Base-by-base conservation (phyloP, 2,797 vertebrate species). In the Coregonus suidteri region DNA sequence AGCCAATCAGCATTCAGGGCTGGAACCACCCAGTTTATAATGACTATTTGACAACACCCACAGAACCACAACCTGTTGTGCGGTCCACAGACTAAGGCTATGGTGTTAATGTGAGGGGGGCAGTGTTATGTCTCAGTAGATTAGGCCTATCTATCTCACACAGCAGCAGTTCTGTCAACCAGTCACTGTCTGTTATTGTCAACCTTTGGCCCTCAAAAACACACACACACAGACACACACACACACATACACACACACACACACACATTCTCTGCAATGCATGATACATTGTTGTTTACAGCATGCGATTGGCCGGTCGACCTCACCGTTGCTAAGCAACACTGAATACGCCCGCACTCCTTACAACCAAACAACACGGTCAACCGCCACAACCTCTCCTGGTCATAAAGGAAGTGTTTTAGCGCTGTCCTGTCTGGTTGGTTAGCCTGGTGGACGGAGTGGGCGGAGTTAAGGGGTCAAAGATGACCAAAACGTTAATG, bases 351-450 rank as follows among this genome's bases (percentile, higher is more conserved):
- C 25, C 52, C 52, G 3, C 52, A 54, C 52, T 1, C 52, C 52
- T 13, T n/a, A 59, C 15, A 59, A 20, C 56, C 56, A 20, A 59
- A 59, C n/a, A 59, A 20, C n/a, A 56, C n/a, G n/a, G 56, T n/a
- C 56, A 59, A n/a, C 56, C 7, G 6, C 6, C 18, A 6, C 56
- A 59, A 20, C 6, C 18, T n/a, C 54, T 83, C 74, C 83, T 79
- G 51, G 71, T 77, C 52, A 81, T 86, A 77, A 84, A 81, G 87
- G 87, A 91, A 83, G 83, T 62, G 73, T 76, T 87, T 89, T 80
- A 85, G 73, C 18, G 41, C 4, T 71, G 9, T 30, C 54, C 16
- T 16, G 18, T n/a, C 37, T 41, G 37, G 37, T 41, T 41, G 18
- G 35, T 47, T 7, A 13, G 30, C 65, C 5, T 25, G 66, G 34